Conservation (phyloP, 2,888 invertebrate genomes). For the Epinotia brunnichana region DNA sequence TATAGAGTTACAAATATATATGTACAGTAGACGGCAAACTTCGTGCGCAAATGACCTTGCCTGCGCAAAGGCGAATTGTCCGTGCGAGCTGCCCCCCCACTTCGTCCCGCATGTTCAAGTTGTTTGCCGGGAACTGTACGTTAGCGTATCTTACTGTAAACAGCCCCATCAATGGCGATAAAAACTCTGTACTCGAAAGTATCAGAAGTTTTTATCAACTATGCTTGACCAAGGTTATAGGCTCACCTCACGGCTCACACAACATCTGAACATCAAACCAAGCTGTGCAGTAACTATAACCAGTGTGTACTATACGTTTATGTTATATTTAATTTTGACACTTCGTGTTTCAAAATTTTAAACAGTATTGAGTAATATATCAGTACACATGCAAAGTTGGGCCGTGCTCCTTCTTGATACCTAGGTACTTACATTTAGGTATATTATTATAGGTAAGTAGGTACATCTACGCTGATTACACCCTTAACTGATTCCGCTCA, state of each 20-base stretch:
- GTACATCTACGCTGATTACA: background rate
- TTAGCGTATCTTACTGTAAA: constrained; percentile 20
- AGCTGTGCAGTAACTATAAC: background rate
- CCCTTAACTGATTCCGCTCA: background rate
- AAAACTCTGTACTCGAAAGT: constrained; percentile 35
- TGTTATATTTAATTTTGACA: too few species aligned
- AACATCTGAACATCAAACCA: constrained; percentile 11
- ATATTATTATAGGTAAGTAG: background rate
- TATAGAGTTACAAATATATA: constrained; percentile 3
- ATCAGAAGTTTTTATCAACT: constrained; percentile 35
- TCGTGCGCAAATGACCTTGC: too few species aligned
- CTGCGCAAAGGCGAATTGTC: too few species aligned
- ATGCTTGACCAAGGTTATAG: constrained; percentile 32
- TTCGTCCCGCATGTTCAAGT: too few species aligned
- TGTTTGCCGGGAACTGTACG: too few species aligned
- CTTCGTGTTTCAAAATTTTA: background rate
- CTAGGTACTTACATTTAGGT: background rate
- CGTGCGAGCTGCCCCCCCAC: too few species aligned
- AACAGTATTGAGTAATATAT: background rate
- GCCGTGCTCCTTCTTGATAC: background rate
- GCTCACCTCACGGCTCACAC: too few species aligned
- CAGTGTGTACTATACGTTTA: background rate
- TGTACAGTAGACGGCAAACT: too few species aligned
- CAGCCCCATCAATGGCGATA: constrained; percentile 25
- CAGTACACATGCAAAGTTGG: background rate